Evolutionary conservation across 2,888 invertebrate species (phyloP).

Genomic region (Hypselothyrea guttata): DNA sequence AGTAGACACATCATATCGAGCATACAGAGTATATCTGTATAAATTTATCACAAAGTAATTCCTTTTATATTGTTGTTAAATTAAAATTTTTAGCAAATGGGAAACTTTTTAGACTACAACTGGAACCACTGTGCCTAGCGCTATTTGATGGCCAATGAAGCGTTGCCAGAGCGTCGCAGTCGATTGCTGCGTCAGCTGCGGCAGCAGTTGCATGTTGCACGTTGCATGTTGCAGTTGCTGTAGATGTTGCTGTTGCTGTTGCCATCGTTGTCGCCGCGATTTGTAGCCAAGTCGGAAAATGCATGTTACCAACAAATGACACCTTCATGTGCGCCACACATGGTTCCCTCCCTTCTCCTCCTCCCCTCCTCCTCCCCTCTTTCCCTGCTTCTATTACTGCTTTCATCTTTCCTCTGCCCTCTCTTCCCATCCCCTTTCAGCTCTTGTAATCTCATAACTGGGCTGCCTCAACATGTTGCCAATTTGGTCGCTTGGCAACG

Average conservation of each 20-base stretch:
- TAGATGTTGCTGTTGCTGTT: slow-evolving; percentile 49
- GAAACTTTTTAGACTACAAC: neutral
- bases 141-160: slow-evolving; percentile 47
- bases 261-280: slow-evolving; percentile 67
- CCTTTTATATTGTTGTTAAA: no score
- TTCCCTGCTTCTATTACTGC: slow-evolving; percentile 8
- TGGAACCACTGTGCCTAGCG: slow-evolving; percentile 48
- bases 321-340: slow-evolving; percentile 69
- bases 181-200: slow-evolving; percentile 21
- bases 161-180: slow-evolving; percentile 19
- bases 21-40: no score
- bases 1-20: no score
- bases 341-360: slow-evolving; percentile 13
- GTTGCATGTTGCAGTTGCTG: no score
- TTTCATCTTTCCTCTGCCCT: slow-evolving; percentile 1
- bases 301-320: slow-evolving; percentile 79
- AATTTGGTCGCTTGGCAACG: slow-evolving; percentile 57
- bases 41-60: no score
- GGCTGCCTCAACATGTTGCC: slow-evolving; percentile 59
- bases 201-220: slow-evolving; percentile 4
- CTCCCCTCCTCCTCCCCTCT: slow-evolving; percentile 1
- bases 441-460: slow-evolving; percentile 53
- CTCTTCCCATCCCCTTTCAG: neutral
- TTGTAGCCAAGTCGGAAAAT: slow-evolving; percentile 76
- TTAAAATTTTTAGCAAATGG: no score